Base-by-base conservation (phyloP, 1,140 invertebrate genomes). In the Mamestra configurata region DNA sequence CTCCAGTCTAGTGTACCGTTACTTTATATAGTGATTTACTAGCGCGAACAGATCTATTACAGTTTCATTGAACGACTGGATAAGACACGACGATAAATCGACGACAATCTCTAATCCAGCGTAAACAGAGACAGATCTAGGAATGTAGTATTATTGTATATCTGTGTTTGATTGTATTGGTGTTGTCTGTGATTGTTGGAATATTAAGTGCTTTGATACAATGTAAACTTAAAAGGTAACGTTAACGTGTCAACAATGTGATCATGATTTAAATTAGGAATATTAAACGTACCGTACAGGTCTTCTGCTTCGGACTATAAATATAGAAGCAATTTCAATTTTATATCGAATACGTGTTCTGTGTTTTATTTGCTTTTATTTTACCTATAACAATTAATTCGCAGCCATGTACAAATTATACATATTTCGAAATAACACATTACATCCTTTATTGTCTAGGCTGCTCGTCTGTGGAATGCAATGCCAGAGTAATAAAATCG, bases 91-190 rank as follows among this genome's bases (percentile, higher is more conserved):
- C 35, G 59, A 64, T 64, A 64, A 64, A 64, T 64, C 59, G 35
- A 64, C 59, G 59, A 64, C 59, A 64, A 64, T 64, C 59, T 64
- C 35, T 64, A 64, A 64, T 64, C 59, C 59, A 64, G 35, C 59
- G n/a, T 64, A 20, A 64, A 64, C 59, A 18, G 31, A 40, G 59
- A 40, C 59, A 40, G 59, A 64, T 64, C 59, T 64, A 18, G 37
- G 10, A 7, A 61, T 15, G 5, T 13, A 13, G 11, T 15, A 15
- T 27, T 59, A 59, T 20, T 20, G 35, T 22, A 40, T 10, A 64
- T 40, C 31, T 64, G n/a, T 64, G 59, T 20, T n/a, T 37, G 20
- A 64, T 40, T 20, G 7, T 20, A 40, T 40, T 20, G 31, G 0
- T 64, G 1, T 10, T 64, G 35, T 37, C 35, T 64, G 8, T 64